Conservation (phyloP, 1,140 invertebrate genomes). For the Pseudomyrmex flavicornis region DNA sequence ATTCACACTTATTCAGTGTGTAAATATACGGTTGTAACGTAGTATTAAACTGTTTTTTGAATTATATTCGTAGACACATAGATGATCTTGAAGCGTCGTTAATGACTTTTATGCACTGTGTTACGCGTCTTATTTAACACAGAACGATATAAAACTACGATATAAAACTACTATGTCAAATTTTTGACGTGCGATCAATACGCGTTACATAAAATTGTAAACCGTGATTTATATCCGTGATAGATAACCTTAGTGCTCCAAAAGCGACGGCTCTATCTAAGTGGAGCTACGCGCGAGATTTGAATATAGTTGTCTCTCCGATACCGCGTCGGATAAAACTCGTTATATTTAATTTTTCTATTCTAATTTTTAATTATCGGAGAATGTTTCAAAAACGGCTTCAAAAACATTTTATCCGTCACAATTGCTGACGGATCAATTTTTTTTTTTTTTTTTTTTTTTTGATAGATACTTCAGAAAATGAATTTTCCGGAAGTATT, state of each 20-base stretch:
- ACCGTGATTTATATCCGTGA: background rate
- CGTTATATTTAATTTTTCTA: too few relatives aligned
- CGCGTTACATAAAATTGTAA: background rate
- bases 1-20: background rate
- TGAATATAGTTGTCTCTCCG: background rate
- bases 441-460: too few relatives aligned
- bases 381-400: too few relatives aligned
- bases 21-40: too few relatives aligned
- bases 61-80: too few relatives aligned
- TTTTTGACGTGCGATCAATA: background rate
- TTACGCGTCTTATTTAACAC: background rate
- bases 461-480: too few relatives aligned
- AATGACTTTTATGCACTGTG: background rate
- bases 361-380: too few relatives aligned
- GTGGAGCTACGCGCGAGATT: constrained; percentile 24
- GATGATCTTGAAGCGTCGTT: background rate
- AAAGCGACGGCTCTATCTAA: constrained; percentile 5
- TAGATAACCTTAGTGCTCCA: constrained; percentile 24
- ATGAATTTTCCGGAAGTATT: too few relatives aligned
- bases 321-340: too few relatives aligned
- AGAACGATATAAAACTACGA: background rate
- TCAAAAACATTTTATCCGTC: too few relatives aligned
- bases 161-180: background rate
- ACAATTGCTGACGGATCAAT: too few relatives aligned
- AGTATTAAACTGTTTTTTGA: too few relatives aligned